Evolutionary conservation across 2,797 vertebrate species (phyloP).

Genomic region (Clamator glandarius): DNA sequence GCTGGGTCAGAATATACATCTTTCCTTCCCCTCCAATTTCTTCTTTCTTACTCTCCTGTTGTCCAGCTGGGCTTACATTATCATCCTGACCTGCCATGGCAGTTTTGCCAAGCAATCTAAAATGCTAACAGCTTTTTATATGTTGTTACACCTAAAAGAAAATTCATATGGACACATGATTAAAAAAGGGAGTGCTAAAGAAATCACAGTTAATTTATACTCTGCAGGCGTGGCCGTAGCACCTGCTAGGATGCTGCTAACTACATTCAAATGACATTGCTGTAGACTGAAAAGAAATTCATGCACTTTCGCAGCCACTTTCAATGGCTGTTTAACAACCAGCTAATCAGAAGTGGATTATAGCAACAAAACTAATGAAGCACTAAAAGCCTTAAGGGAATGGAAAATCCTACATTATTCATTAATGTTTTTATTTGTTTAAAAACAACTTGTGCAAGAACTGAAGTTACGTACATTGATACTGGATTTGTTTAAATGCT

Average conservation of each 20-base stretch:
- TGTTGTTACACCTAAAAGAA: neutral
- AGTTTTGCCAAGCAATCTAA: neutral
- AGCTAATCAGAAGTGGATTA: constrained; percentile 52
- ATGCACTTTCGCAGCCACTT: constrained; percentile 46
- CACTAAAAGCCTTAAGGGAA: constrained; percentile 47
- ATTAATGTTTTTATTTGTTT: constrained; percentile 14
- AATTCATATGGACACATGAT: constrained; percentile 41
- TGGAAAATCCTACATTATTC: neutral
- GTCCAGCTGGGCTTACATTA: neutral
- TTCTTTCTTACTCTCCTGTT: neutral
- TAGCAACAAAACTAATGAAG: constrained; percentile 53
- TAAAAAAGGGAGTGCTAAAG: constrained; percentile 18
- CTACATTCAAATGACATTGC: neutral
- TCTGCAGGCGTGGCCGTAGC: constrained; percentile 9
- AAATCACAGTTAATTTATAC: constrained; percentile 42
- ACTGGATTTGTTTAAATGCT: neutral
- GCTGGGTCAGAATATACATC: neutral
- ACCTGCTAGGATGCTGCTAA: constrained; percentile 30
- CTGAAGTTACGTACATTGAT: neutral
- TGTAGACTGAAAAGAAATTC: constrained; percentile 20
- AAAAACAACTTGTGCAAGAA: constrained; percentile 3
- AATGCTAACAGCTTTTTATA: neutral
- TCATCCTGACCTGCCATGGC: neutral
- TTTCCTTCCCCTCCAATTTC: neutral
- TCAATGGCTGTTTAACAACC: constrained; percentile 57